Percentiles rank a stretch among this genome's conserved stretches.
Conservation (phyloP, 2,888 invertebrate species). For the Exocentrus adspersus region DNA sequence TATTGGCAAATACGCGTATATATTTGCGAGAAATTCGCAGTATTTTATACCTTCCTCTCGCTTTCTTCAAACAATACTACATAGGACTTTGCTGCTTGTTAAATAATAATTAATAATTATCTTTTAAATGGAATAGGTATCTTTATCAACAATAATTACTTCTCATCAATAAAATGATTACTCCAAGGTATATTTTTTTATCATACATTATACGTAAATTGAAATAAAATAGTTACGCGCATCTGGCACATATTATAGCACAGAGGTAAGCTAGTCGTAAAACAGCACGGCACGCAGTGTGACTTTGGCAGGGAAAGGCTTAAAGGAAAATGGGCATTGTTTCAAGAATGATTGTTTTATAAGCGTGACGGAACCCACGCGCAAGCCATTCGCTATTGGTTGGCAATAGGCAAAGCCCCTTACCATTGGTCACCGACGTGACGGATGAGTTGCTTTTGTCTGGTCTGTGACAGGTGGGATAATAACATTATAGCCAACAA, state of each 20-base stretch:
- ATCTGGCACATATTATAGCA: background rate
- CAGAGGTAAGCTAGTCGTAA: background rate
- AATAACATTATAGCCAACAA: conserved; percentile 58
- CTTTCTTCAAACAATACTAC: too few relatives aligned
- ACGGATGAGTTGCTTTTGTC: conserved; percentile 59
- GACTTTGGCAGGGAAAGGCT: conserved; percentile 21
- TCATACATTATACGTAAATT: too few relatives aligned
- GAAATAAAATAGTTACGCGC: too few relatives aligned
- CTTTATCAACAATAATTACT: too few relatives aligned
- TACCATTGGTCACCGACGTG: conserved; percentile 57
- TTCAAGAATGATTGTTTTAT: conserved; percentile 47
- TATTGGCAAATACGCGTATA: too few relatives aligned
- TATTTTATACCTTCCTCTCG: too few relatives aligned
- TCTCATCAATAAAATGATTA: too few relatives aligned
- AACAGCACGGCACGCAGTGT: background rate
- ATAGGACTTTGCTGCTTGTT: too few relatives aligned
- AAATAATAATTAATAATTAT: too few relatives aligned
- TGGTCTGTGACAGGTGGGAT: conserved; percentile 61
- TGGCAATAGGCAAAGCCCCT: conserved; percentile 51
- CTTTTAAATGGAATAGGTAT: too few relatives aligned
- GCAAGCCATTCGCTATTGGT: conserved; percentile 60
- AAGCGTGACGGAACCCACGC: conserved; percentile 61
- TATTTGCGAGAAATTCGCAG: too few relatives aligned
- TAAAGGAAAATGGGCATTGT: conserved; percentile 44
- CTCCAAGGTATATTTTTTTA: too few relatives aligned